Evolutionary conservation across 2,888 invertebrate species (phyloP).

Genomic region (Habroteleia sp.): DNA sequence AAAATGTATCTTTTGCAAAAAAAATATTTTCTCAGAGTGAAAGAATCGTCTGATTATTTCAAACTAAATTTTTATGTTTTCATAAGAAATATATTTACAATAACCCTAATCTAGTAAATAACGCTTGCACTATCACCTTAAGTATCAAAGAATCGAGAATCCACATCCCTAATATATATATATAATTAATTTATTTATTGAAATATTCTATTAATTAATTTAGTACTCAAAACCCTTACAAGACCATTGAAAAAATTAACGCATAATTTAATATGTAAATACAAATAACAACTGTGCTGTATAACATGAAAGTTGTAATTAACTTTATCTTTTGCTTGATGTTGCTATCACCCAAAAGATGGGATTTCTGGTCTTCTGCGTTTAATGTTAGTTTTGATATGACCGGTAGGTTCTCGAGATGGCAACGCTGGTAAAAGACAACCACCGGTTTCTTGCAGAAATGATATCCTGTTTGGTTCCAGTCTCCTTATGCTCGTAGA

Average conservation of each 20-base stretch:
- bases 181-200: too few relatives aligned
- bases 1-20: too few relatives aligned
- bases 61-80: too few relatives aligned
- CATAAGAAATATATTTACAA: too few relatives aligned
- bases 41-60: too few relatives aligned
- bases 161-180: too few relatives aligned
- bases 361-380: constrained; percentile 70
- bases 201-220: too few relatives aligned
- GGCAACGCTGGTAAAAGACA: constrained; percentile 71
- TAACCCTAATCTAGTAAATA: too few relatives aligned
- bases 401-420: constrained; percentile 63
- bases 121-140: too few relatives aligned
- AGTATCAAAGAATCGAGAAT: too few relatives aligned
- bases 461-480: constrained; percentile 68
- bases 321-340: constrained; percentile 24
- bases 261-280: constrained; percentile 44
- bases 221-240: too few relatives aligned
- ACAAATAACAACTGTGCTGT: constrained; percentile 36
- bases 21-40: too few relatives aligned
- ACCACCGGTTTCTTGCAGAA: constrained; percentile 65
- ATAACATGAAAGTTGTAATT: constrained; percentile 17
- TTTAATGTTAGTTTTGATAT: constrained; percentile 67
- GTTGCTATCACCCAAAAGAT: constrained; percentile 58
- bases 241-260: constrained; percentile 28
- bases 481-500: constrained; percentile 72